These are phyloP conservation scores for Melozone crissalis DNA, from an alignment of 2,113 vertebrate species.

Conservation along the genomic window DNA sequence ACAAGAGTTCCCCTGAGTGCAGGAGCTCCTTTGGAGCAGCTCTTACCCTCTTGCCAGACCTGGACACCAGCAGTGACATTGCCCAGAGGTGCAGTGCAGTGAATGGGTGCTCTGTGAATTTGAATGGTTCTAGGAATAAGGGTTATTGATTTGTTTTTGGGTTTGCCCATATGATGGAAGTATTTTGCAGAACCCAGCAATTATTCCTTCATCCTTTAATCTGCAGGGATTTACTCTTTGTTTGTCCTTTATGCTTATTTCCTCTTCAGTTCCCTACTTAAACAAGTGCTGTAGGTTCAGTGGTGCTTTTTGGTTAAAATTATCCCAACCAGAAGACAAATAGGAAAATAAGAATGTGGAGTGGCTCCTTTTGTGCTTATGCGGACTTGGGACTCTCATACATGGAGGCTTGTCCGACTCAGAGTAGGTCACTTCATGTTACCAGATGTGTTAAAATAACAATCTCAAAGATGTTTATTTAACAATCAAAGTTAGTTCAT, in stretches of 20 bases:
- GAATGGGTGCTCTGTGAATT: neutral
- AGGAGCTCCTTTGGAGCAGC: neutral
- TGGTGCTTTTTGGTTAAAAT: neutral
- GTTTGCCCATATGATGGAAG: neutral
- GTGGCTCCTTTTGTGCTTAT: neutral
- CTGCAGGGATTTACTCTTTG: neutral
- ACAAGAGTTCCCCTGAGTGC: neutral
- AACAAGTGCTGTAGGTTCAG: neutral
- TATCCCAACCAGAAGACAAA: neutral
- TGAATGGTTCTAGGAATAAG: neutral
- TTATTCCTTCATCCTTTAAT: neutral
- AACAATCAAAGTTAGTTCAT: constrained; percentile 57
- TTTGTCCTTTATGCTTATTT: neutral
- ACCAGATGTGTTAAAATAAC: constrained; percentile 60
- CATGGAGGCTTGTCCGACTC: neutral
- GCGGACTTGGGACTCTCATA: rapidly evolving
- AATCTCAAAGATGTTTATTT: constrained; percentile 54
- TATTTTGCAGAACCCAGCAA: neutral
- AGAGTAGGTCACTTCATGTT: neutral
- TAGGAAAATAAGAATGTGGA: neutral
- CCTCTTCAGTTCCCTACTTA: neutral
- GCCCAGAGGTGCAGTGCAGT: rapidly evolving
- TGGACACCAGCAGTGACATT: neutral
- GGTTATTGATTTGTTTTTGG: neutral
- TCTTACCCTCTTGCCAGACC: neutral